A percentile compares a stretch with the other conserved stretches of the same genome.
Conservation (phyloP, 2,888 invertebrate genomes). For the Epinotia brunnichana region DNA sequence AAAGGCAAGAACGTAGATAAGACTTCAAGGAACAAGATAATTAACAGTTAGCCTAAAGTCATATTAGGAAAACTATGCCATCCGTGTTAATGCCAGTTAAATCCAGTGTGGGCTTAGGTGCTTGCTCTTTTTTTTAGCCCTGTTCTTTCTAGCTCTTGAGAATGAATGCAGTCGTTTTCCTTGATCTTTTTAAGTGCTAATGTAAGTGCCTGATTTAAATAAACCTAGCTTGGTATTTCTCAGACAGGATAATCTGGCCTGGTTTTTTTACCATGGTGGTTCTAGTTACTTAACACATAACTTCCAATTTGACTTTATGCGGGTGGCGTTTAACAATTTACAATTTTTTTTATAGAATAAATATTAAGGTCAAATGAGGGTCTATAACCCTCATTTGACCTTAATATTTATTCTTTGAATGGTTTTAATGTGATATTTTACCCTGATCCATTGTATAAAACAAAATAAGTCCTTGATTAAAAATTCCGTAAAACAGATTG, state of each 20-base stretch:
- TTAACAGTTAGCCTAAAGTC: background rate
- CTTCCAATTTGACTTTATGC: no score
- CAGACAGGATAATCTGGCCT: no score
- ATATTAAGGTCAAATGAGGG: no score
- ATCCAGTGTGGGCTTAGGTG: background rate
- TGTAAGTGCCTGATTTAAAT: conserved; percentile 4
- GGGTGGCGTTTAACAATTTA: no score
- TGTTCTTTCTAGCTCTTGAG: background rate
- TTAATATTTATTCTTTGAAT: background rate
- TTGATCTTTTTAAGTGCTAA: background rate
- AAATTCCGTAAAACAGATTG: conserved; percentile 52
- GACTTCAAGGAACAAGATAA: background rate
- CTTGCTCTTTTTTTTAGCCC: background rate
- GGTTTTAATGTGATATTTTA: background rate
- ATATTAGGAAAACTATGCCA: no score
- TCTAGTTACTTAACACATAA: no score
- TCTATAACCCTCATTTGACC: no score
- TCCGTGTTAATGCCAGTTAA: background rate
- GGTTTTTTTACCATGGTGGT: background rate
- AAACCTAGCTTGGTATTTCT: background rate
- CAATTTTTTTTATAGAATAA: no score
- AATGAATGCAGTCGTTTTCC: background rate
- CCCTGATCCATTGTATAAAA: conserved; percentile 30
- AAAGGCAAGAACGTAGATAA: background rate
- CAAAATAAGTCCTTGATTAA: conserved; percentile 55